Evolutionary conservation across 2,888 invertebrate genomes (phyloP), one percentile per base, ranked within the genome.

Genomic region (Drosophila rellima): DNA sequence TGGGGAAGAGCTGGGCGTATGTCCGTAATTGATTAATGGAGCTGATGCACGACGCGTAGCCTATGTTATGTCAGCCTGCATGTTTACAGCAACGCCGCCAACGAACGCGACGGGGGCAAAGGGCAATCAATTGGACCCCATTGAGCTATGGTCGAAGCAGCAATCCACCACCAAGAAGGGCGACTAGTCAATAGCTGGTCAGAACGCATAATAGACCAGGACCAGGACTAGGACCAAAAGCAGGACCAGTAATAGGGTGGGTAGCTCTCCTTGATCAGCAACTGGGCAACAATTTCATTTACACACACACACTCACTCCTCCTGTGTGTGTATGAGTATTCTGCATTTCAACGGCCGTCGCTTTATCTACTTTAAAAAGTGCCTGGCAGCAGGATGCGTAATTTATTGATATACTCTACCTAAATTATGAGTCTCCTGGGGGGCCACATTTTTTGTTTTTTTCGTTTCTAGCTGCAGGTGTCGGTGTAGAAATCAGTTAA

Each of bases 21-120:
- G 78, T 52, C 83, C 81, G 86, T 91, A 90, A 90, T 90, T 90
- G 90, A 90, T 90, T 90, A 90, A 90, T 90, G 91, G 87, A 70
- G 74, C 81, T 73, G 85, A 55, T 70, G 72, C 75, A 70, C 77
- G 79, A 72, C 75, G 72, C 80, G 60, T 78, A 86, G 78, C 85
- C 85, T 88, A 85, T 84, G 84, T 88, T 88, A 85, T 84, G 84
- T 78, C 59, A 48, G 73, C 44, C 35, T 62, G 78, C 80, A 79
- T 78, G 80, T 72, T 75, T 56, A 75, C 78, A 67, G 70, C 57
- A 26, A 44, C 44, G 29, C 15, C 15, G 54, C 35, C 50, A 17
- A 17, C n/a, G 20, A n/a, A n/a, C n/a, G n/a, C 20, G 17, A 42
- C 11, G 45, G 42, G 59, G 59, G 45, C 59, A 50, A 52, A 70